Percentiles rank a stretch among this genome's conserved stretches.
Conservation (phyloP, 2,888 invertebrate genomes). For the Rosalia funebris region DNA sequence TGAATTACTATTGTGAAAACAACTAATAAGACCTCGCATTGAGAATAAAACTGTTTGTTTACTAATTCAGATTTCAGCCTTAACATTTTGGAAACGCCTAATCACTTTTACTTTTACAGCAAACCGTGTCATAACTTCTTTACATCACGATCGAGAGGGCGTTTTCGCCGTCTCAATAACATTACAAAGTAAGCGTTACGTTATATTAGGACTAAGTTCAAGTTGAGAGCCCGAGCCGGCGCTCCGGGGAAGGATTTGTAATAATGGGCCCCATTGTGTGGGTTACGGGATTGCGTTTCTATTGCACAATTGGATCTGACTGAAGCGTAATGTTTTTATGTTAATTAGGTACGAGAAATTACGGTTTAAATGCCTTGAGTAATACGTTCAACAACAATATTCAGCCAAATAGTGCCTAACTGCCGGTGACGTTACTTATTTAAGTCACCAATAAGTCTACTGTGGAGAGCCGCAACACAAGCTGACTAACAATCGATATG, state of each 20-base stretch:
- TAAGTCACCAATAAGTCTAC: too few species aligned
- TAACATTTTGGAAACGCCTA: conserved; percentile 1
- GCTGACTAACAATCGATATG: too few species aligned
- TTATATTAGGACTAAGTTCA: not conserved
- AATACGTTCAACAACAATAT: too few species aligned
- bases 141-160: not conserved
- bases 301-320: not conserved
- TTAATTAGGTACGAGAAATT: too few species aligned
- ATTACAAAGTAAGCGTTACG: not conserved
- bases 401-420: too few species aligned
- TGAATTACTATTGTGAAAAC: too few species aligned
- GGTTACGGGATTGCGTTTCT: not conserved
- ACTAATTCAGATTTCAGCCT: not conserved
- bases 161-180: not conserved
- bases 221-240: not conserved
- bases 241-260: not conserved
- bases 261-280: not conserved
- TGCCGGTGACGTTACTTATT: too few species aligned
- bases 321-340: too few species aligned
- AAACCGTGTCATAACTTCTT: not conserved
- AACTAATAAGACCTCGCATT: too few species aligned
- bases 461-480: too few species aligned
- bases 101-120: conserved; percentile 1
- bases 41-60: too few species aligned
- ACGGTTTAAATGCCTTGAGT: too few species aligned